A percentile compares a stretch with the other conserved stretches of the same genome.
phyloP scores from a whole-genome alignment of 30 jellyfish, hydroid and myxozoan genomes.

The Hydractinia symbiolongicarpus region DNA sequence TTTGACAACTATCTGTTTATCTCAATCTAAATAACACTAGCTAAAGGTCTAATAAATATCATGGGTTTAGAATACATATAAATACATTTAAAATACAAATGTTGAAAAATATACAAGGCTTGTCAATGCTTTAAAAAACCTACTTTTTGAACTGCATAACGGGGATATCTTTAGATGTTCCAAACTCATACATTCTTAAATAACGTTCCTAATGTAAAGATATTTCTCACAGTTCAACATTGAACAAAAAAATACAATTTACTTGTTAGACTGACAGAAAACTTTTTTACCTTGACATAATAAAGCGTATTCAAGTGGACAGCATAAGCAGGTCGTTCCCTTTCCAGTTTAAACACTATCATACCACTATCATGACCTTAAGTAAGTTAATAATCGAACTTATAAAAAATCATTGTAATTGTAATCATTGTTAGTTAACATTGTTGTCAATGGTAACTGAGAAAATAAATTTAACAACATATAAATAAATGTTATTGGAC shows the following conservation, averaged over 20 bases:
- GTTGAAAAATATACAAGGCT: not conserved
- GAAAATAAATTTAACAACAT: no score
- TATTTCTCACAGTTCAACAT: not conserved
- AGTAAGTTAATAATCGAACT: not conserved
- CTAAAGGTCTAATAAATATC: no score
- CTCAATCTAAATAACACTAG: no score
- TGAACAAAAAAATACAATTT: not conserved
- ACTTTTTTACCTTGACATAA: constrained; percentile 58
- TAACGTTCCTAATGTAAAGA: constrained; percentile 57
- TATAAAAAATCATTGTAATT: not conserved
- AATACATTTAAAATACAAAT: not conserved
- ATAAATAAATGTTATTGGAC: not conserved
- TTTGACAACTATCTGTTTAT: not conserved
- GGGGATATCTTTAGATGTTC: constrained; percentile 87
- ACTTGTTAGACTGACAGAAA: not conserved
- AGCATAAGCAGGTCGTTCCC: constrained; percentile 96
- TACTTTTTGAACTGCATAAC: constrained; percentile 79
- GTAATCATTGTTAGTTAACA: not conserved
- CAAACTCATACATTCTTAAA: constrained; percentile 82
- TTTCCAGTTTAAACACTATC: constrained; percentile 81
- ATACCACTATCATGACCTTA: constrained; percentile 95
- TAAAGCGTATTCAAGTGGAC: constrained; percentile 83
- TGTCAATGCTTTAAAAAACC: not conserved
- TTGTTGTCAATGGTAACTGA: not conserved
- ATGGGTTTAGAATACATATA: no score